Conservation (phyloP, 92 coral and sea anemone genomes). For the Virgularia gustaviana region DNA sequence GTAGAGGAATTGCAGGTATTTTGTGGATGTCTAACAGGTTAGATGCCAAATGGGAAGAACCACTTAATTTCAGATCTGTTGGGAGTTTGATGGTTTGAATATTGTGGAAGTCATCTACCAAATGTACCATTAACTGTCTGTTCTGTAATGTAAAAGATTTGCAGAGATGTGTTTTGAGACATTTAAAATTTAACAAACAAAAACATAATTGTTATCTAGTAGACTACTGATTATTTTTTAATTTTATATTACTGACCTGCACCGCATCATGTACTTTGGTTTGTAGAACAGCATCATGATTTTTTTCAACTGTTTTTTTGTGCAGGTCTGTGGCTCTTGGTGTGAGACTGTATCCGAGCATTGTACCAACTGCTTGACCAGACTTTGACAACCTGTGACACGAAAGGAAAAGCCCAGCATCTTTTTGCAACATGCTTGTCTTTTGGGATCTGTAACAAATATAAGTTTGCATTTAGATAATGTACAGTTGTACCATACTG, state of each 20-base stretch:
- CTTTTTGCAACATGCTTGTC: constrained; percentile 52
- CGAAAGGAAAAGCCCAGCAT: constrained; percentile 54
- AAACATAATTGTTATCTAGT: too few species aligned
- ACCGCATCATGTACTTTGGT: constrained; percentile 2
- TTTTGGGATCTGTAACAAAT: constrained; percentile 53
- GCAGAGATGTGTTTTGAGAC: neutral
- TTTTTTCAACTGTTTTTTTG: constrained; percentile 30
- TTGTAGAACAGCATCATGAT: constrained; percentile 32
- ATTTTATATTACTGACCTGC: neutral
- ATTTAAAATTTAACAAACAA: too few species aligned
- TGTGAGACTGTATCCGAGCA: constrained; percentile 36
- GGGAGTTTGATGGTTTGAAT: constrained; percentile 49
- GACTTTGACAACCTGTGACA: constrained; percentile 54
- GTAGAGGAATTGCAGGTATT: constrained; percentile 1
- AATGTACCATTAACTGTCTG: constrained; percentile 9
- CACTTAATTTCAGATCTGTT: neutral
- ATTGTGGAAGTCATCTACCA: constrained; percentile 52
- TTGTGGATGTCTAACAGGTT: constrained; percentile 14
- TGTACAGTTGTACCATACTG: neutral
- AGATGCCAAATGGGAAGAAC: constrained; percentile 5
- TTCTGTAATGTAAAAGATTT: neutral
- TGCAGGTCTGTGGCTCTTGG: constrained; percentile 51
- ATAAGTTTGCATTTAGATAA: neutral
- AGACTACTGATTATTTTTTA: too few species aligned
- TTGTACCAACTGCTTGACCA: constrained; percentile 39